Percentiles rank a stretch among this genome's conserved stretches.
phyloP scores from a whole-genome alignment of 2,888 invertebrate genomes.

The Timandra comae region DNA sequence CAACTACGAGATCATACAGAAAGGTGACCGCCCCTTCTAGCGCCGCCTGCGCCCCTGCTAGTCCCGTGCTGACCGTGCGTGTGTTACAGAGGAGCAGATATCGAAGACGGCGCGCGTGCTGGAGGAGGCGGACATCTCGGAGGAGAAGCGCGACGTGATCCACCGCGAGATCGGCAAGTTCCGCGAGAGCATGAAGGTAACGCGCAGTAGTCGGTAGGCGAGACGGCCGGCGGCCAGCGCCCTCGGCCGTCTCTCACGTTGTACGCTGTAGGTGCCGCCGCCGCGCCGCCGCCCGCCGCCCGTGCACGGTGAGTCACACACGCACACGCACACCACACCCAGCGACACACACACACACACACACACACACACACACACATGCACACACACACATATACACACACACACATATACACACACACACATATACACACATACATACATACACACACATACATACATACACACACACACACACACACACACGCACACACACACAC shows the following conservation, averaged over 20 bases:
- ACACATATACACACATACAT: no score
- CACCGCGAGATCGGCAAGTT: constrained; percentile 98
- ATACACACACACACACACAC: constrained; percentile 8
- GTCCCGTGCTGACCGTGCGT: background rate
- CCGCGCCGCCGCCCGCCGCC: background rate
- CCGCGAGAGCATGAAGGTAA: constrained; percentile 97
- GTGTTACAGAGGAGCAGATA: constrained; percentile 78
- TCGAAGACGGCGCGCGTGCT: constrained; percentile 81
- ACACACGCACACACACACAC: constrained; percentile 10
- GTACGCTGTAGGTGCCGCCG: constrained; percentile 8
- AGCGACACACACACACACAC: constrained; percentile 14
- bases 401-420: background rate
- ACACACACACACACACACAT: constrained; percentile 7
- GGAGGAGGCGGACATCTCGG: constrained; percentile 93
- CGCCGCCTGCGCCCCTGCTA: background rate
- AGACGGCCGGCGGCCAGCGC: constrained; percentile 6
- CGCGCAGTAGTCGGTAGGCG: constrained; percentile 26
- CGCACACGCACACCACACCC: constrained; percentile 1
- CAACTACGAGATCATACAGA: constrained; percentile 80
- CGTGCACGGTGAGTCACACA: no score
- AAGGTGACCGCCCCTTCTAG: constrained; percentile 67
- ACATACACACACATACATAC: no score
- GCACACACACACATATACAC: constrained; percentile 5
- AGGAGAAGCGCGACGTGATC: constrained; percentile 96
- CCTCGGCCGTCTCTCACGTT: constrained; percentile 17